A percentile compares a stretch with the other conserved stretches of the same genome.
Conservation (phyloP, 2,888 invertebrate genomes). For the Therioaphis trifolii region DNA sequence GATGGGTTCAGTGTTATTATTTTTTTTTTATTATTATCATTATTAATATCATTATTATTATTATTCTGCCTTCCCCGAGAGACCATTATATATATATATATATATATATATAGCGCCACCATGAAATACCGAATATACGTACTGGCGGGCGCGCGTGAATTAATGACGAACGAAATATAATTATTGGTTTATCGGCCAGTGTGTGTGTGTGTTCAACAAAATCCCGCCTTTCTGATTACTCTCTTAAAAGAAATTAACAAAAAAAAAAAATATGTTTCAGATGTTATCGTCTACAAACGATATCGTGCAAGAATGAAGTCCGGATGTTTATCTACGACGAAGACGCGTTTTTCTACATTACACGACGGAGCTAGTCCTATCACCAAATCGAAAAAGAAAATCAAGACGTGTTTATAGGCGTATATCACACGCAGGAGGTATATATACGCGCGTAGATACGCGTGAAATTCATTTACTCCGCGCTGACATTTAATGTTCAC, state of each 20-base stretch:
- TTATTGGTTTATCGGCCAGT: constrained; percentile 40
- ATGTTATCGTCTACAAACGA: constrained; percentile 29
- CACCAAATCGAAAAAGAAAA: constrained; percentile 29
- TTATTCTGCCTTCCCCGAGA: background rate
- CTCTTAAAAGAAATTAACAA: too few species aligned
- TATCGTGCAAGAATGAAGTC: background rate
- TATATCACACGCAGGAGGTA: background rate
- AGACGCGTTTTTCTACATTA: background rate
- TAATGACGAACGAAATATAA: constrained; percentile 51
- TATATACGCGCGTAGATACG: background rate
- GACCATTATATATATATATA: background rate
- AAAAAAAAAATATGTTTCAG: constrained; percentile 6
- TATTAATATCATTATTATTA: background rate
- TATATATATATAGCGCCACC: too few species aligned
- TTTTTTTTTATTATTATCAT: background rate
- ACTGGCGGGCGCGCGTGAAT: constrained; percentile 48
- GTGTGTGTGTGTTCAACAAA: constrained; percentile 1
- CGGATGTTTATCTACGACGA: background rate
- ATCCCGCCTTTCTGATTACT: constrained; percentile 9
- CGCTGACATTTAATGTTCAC: background rate
- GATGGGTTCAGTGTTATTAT: constrained; percentile 18
- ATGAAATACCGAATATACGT: constrained; percentile 2
- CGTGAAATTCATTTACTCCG: constrained; percentile 20
- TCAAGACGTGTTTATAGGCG: background rate
- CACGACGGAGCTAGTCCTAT: background rate